Evolutionary conservation across 2,888 invertebrate species (phyloP).

Genomic region (Amblyjoppa proteus): DNA sequence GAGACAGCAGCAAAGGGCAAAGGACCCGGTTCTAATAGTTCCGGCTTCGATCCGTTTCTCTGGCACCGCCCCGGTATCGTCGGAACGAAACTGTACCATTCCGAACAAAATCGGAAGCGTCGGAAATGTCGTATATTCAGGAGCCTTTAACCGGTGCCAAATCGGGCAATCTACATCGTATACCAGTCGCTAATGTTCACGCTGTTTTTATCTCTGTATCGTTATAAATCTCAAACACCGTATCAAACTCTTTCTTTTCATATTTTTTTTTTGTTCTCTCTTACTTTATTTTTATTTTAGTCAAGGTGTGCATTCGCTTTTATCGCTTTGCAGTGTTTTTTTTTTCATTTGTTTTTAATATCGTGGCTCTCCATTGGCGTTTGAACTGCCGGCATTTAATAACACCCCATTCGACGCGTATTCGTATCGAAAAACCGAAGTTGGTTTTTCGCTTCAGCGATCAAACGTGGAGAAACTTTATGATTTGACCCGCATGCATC

Average conservation of each 20-base stretch:
- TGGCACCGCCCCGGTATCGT: constrained; percentile 17
- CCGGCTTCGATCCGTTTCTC: constrained; percentile 49
- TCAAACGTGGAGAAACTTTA: not conserved
- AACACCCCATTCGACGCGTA: not conserved
- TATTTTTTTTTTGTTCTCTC: not conserved
- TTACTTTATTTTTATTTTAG: too few relatives aligned
- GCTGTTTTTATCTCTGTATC: constrained; percentile 10
- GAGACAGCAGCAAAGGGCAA: constrained; percentile 17
- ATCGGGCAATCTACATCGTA: constrained; percentile 38
- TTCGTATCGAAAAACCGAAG: not conserved
- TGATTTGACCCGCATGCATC: not conserved
- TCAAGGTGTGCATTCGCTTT: not conserved
- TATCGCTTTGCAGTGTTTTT: not conserved
- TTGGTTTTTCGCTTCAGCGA: not conserved
- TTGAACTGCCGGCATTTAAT: not conserved
- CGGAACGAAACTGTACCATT: constrained; percentile 17
- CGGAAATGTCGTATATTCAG: constrained; percentile 11
- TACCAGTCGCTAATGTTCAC: constrained; percentile 23
- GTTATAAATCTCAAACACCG: constrained; percentile 20
- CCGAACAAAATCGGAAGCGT: constrained; percentile 31
- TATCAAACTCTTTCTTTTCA: not conserved
- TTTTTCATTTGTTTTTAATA: not conserved
- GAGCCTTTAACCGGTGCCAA: constrained; percentile 38
- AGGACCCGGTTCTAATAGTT: constrained; percentile 35
- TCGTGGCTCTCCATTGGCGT: not conserved